phyloP scores from a whole-genome alignment of 2,888 invertebrate species.

The Argyra leucocephala region DNA sequence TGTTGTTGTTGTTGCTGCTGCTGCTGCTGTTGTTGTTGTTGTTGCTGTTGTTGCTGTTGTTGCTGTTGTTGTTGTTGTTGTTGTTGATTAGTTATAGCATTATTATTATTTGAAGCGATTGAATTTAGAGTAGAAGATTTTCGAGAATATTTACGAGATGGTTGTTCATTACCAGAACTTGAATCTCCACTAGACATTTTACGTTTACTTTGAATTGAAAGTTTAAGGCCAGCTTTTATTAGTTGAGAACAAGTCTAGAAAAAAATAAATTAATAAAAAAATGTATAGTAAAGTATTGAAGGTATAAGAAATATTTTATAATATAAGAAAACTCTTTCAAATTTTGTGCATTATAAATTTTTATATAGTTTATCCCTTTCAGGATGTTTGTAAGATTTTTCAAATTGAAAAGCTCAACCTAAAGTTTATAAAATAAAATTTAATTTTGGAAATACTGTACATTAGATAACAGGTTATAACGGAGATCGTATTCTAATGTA shows the following conservation, averaged over 20 bases:
- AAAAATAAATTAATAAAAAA: too few relatives aligned
- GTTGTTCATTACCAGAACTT: conserved; percentile 43
- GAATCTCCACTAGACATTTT: conserved; percentile 61
- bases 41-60: conserved; percentile 25
- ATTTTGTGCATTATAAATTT: conserved; percentile 19
- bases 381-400: too few relatives aligned
- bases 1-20: conserved; percentile 51
- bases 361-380: too few relatives aligned
- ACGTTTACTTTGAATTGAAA: conserved; percentile 81
- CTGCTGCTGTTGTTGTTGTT: neutral
- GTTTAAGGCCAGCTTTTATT: conserved; percentile 82
- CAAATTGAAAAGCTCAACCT: too few relatives aligned
- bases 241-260: conserved; percentile 75
- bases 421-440: too few relatives aligned
- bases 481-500: too few relatives aligned
- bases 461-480: too few relatives aligned
- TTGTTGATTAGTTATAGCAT: too few relatives aligned
- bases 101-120: conserved; percentile 32
- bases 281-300: too few relatives aligned
- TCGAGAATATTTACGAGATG: conserved; percentile 34
- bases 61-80: conserved; percentile 50
- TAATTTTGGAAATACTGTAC: too few relatives aligned
- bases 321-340: too few relatives aligned
- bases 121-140: conserved; percentile 23
- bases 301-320: too few relatives aligned